Percentiles rank a stretch among this genome's conserved stretches.
phyloP scores from a whole-genome alignment of 1,140 invertebrate species.

The Scaptomyza graminum region DNA sequence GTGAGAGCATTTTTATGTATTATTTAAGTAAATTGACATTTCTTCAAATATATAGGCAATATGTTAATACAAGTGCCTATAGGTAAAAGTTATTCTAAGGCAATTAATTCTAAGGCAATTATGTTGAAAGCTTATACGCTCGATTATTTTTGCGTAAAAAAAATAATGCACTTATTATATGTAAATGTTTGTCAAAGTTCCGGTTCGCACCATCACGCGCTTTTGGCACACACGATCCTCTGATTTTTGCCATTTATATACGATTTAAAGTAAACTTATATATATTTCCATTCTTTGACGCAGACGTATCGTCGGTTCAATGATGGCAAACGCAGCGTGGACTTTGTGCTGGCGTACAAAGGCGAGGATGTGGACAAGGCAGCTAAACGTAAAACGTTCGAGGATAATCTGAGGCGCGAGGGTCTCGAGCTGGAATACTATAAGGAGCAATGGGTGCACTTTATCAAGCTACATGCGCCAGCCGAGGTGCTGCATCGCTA shows the following conservation, averaged over 20 bases:
- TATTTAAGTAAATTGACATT: too few species aligned
- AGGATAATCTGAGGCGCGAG: conserved; percentile 86
- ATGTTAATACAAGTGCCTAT: too few species aligned
- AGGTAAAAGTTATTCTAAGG: too few species aligned
- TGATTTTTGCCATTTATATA: conserved; percentile 16
- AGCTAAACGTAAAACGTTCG: conserved; percentile 86
- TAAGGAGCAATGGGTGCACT: conserved; percentile 85
- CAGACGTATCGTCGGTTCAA: conserved; percentile 83
- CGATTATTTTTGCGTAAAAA: too few species aligned
- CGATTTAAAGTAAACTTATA: neutral
- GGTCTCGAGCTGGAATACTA: conserved; percentile 87
- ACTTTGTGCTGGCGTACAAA: conserved; percentile 88
- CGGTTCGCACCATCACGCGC: conserved; percentile 45
- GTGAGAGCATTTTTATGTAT: too few species aligned
- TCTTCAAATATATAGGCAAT: too few species aligned
- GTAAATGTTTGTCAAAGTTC: too few species aligned
- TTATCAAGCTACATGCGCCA: conserved; percentile 91
- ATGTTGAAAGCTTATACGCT: too few species aligned
- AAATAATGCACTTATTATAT: too few species aligned
- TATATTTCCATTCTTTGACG: neutral
- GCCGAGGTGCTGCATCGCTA: conserved; percentile 91
- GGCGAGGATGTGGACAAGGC: conserved; percentile 83
- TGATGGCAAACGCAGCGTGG: conserved; percentile 85
- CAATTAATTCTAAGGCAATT: too few species aligned
- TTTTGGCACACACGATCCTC: conserved; percentile 28